phyloP scores from a whole-genome alignment of 2,888 invertebrate genomes.

The Aphidoletes aphidimyza region DNA sequence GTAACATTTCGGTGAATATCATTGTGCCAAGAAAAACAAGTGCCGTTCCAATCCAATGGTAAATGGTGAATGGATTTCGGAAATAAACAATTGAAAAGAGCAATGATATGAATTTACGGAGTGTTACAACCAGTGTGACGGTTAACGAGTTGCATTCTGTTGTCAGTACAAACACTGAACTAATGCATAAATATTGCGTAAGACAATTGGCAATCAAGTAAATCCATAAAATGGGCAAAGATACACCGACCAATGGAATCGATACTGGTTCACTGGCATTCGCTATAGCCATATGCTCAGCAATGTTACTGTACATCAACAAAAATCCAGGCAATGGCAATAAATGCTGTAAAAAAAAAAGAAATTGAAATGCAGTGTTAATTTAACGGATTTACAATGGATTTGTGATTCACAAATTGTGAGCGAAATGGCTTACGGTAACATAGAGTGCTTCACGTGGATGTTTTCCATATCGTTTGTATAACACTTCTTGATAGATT shows the following conservation, averaged over 20 bases:
- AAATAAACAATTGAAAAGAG: conserved; percentile 95
- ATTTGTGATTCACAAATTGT: too few relatives aligned
- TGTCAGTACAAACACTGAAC: conserved; percentile 92
- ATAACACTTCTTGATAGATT: conserved; percentile 90
- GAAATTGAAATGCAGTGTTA: background rate
- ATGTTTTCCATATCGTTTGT: conserved; percentile 87
- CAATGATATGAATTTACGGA: conserved; percentile 94
- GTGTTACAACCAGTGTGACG: conserved; percentile 94
- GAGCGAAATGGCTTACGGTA: conserved; percentile 69
- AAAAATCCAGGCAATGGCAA: conserved; percentile 91
- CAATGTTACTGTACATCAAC: conserved; percentile 80
- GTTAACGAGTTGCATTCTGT: conserved; percentile 94
- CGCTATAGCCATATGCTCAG: conserved; percentile 79
- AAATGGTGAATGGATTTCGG: conserved; percentile 89
- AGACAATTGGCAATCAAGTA: conserved; percentile 84
- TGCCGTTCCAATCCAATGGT: conserved; percentile 91
- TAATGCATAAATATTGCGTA: conserved; percentile 94
- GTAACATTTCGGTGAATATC: conserved; percentile 84
- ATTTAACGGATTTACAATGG: background rate
- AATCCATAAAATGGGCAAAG: conserved; percentile 79
- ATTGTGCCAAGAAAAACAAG: conserved; percentile 93
- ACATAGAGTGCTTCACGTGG: conserved; percentile 89
- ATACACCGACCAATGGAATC: conserved; percentile 71
- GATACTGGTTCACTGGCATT: conserved; percentile 70
- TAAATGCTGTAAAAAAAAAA: conserved; percentile 73